Base-by-base conservation (phyloP, 2,113 vertebrate genomes). In the Sula dactylatra region DNA sequence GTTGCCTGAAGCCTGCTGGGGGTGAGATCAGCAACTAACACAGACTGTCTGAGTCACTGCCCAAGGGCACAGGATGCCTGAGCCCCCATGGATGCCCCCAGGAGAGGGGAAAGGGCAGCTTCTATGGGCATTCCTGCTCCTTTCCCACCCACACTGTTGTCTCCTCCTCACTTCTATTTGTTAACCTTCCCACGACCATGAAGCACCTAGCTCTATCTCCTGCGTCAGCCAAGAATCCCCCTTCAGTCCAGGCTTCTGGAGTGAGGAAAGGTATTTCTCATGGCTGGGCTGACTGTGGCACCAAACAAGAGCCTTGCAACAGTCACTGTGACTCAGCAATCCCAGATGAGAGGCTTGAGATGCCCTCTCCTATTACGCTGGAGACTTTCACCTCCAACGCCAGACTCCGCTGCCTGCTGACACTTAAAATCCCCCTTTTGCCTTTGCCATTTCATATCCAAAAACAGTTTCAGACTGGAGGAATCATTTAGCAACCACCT, bases 281-380 rank as follows among this genome's bases (percentile, higher is more conserved):
- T 3, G 18, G 49, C 74, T 73, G 82, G 59, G 52, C 12, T 90
- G 70, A 31, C 38, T 27, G 55, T 26, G 67, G 77, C 93, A 52
- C 56, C 82, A 71, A 90, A 49, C 62, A 65, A 94, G 78, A 42
- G 44, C 29, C 79, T 34, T 27, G 25, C 65, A 73, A 50, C 81
- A 72, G 81, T 90, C 86, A 74, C 70, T 54, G 77, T 88, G 76
- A 96, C 67, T 93, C 94, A 92, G 83, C 83, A 93, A 71, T 65
- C 44, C 24, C 20, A 38, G 80, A 88, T 1, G 2, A 86, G 55
- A 84, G 34, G 59, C 54, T 83, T 21, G 8, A 73, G 50, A 73
- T 47, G 31, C 22, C 74, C 56, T 87, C 89, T 95, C 73, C 82
- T 73, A 38, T 94, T 84, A 62, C 45, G 2, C 47, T 19, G 45